These are phyloP conservation scores for Pseudorasbora parva DNA, from an alignment of 2,113 vertebrate genomes.

Conservation along the genomic window DNA sequence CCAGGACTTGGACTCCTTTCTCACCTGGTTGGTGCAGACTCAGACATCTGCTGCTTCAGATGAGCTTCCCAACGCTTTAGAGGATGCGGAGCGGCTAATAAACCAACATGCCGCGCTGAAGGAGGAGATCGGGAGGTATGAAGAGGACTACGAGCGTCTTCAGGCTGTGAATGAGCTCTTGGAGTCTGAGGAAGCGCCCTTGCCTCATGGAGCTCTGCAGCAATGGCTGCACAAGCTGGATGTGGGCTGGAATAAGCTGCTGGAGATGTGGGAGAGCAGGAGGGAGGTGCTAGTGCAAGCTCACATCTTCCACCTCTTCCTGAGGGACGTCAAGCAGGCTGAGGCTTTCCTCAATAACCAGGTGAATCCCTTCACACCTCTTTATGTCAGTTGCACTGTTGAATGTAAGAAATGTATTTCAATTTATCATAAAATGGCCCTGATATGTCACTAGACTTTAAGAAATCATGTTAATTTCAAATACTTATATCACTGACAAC, in stretches of 20 bases:
- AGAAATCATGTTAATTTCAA: too few relatives aligned
- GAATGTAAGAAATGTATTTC: too few relatives aligned
- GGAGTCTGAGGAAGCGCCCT: conserved; percentile 85
- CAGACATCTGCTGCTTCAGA: conserved; percentile 81
- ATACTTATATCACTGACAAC: too few relatives aligned
- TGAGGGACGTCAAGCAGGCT: conserved; percentile 86
- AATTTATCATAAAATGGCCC: too few relatives aligned
- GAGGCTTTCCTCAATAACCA: conserved; percentile 85
- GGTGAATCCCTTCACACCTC: conserved; percentile 69
- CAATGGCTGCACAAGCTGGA: conserved; percentile 94
- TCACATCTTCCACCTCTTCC: conserved; percentile 91
- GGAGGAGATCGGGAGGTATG: conserved; percentile 90
- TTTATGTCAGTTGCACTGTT: neutral
- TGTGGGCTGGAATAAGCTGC: conserved; percentile 90
- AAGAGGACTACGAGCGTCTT: conserved; percentile 89
- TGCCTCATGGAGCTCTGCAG: conserved; percentile 85
- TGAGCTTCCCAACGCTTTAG: conserved; percentile 81
- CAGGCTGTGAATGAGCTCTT: conserved; percentile 90
- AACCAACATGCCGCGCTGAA: conserved; percentile 87
- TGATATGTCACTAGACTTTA: too few relatives aligned
- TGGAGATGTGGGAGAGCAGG: conserved; percentile 89
- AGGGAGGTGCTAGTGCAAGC: conserved; percentile 87
- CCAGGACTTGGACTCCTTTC: conserved; percentile 89
- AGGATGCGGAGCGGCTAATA: conserved; percentile 85
- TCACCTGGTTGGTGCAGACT: conserved; percentile 90